phyloP scores from a whole-genome alignment of 2,888 invertebrate species.

The Listrodromus nycthemerus region DNA sequence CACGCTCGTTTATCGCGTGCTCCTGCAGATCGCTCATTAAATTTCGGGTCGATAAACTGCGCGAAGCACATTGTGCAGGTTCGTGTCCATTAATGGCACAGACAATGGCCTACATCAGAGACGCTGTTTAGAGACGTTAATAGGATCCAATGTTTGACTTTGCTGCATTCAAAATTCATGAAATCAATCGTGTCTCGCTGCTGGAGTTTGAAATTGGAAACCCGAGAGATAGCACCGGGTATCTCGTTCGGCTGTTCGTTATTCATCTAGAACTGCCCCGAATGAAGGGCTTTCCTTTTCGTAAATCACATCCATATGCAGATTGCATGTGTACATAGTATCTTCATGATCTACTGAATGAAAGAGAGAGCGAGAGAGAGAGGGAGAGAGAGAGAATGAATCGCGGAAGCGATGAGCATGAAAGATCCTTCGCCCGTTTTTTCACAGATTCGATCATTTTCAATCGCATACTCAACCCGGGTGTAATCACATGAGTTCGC shows the following conservation, averaged over 20 bases:
- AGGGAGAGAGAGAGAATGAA: not conserved
- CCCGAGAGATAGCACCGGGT: not conserved
- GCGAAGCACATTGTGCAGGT: constrained; percentile 4
- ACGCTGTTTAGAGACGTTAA: not conserved
- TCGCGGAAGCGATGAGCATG: not conserved
- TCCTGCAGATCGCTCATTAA: constrained; percentile 19
- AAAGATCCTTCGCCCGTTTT: not conserved
- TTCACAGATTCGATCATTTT: not conserved
- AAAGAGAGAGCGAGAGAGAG: not conserved
- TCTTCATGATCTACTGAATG: not conserved
- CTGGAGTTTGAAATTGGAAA: constrained; percentile 24
- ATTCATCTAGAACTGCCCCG: constrained; percentile 45
- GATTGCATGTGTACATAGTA: constrained; percentile 20
- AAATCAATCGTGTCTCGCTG: constrained; percentile 13
- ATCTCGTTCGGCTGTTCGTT: constrained; percentile 14
- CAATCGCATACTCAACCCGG: not conserved
- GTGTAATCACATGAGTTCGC: not conserved
- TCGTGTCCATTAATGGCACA: not conserved
- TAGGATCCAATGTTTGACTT: constrained; percentile 29
- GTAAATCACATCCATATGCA: constrained; percentile 53
- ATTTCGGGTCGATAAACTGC: constrained; percentile 29
- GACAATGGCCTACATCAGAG: not conserved
- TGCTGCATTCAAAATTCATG: not conserved
- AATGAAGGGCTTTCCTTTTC: constrained; percentile 27
- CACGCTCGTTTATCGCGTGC: constrained; percentile 25